These are phyloP conservation scores for Pardosa pseudoannulata DNA, from an alignment of 2,888 invertebrate species.

Conservation along the genomic window DNA sequence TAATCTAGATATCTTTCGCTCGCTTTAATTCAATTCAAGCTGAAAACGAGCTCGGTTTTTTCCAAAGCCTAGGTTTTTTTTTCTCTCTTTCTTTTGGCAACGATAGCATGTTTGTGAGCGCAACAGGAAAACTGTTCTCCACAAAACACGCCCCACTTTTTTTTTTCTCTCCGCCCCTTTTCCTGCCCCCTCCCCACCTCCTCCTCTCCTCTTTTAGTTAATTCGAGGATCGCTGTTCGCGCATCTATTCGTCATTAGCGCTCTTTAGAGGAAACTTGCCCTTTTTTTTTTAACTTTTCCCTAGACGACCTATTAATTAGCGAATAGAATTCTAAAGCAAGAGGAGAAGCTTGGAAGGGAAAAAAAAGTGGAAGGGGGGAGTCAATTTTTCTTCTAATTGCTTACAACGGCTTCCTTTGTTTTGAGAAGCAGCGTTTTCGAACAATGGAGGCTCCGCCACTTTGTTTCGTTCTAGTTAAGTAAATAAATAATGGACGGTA, in stretches of 20 bases:
- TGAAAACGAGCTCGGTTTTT: conserved; percentile 51
- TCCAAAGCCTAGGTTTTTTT: conserved; percentile 6
- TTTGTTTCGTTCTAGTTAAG: conserved; percentile 34
- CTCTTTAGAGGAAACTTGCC: conserved; percentile 46
- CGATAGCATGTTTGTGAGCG: conserved; percentile 50
- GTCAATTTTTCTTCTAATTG: conserved; percentile 45
- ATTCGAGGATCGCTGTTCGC: conserved; percentile 46
- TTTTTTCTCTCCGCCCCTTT: conserved; percentile 14
- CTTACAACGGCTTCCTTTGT: conserved; percentile 67
- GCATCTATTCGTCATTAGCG: conserved; percentile 50
- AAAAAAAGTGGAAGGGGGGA: no score
- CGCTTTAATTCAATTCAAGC: conserved; percentile 56
- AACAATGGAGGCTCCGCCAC: conserved; percentile 28
- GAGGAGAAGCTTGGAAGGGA: not conserved
- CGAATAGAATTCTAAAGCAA: conserved; percentile 3
- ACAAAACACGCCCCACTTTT: conserved; percentile 45
- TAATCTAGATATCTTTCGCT: conserved; percentile 38
- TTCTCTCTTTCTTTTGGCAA: no score
- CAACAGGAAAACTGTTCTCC: conserved; percentile 69
- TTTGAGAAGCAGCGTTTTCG: conserved; percentile 42
- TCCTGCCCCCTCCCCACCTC: not conserved
- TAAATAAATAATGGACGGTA: conserved; percentile 24
- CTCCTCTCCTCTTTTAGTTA: conserved; percentile 7
- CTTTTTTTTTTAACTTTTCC: conserved; percentile 26
- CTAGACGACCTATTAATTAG: not conserved